Base-by-base conservation (phyloP, 92 coral and sea anemone genomes). In the Desmophyllum pertusum region DNA sequence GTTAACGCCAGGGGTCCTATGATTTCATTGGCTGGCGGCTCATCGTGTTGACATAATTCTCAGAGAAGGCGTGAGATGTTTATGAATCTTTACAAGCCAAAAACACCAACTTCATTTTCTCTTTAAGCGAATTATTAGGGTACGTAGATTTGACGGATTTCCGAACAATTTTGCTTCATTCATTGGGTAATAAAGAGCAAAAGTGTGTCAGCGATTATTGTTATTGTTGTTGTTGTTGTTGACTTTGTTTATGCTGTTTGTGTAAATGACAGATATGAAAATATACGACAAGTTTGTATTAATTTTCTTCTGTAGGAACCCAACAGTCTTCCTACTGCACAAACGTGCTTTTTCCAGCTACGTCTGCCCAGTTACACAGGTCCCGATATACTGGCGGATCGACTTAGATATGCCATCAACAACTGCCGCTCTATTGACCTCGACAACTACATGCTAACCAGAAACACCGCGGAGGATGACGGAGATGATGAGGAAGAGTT, bases 371-470 rank as follows among this genome's bases (percentile, higher is more conserved):
- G 89, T 36, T 93, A 93, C 78, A 88, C 95, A 4, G 89, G 94
- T 74, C 90, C 87, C 23, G 93, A 91, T 61, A 90, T 81, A 33
- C 90, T 93, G 89, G 90, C 97, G 38, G 94, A 93, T 69, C 77
- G 94, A 27, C 90, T 93, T 5, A 85, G 97, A 38, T 93, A 93
- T 82, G 97, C 97, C 38, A 93, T 93, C 62, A 91, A 93, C 70
- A 93, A 93, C 91, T 93, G 97, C 77, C 97, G 97, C 50, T 93
- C 95, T 4, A 93, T 93, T 52, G 97, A 93, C 68, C 89, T 93
- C 83, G 97, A 93, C 68, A 93, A 93, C 83, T 93, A 93, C 93
- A 93, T 93, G 97, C 87, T 93, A 50, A 87, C 92, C 51, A 85
- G 97, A 73, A 91, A 91, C 48, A 94, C 93, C 23, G 90, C 84